Base-by-base conservation (phyloP, 2,113 vertebrate species). In the Pionites leucogaster region DNA sequence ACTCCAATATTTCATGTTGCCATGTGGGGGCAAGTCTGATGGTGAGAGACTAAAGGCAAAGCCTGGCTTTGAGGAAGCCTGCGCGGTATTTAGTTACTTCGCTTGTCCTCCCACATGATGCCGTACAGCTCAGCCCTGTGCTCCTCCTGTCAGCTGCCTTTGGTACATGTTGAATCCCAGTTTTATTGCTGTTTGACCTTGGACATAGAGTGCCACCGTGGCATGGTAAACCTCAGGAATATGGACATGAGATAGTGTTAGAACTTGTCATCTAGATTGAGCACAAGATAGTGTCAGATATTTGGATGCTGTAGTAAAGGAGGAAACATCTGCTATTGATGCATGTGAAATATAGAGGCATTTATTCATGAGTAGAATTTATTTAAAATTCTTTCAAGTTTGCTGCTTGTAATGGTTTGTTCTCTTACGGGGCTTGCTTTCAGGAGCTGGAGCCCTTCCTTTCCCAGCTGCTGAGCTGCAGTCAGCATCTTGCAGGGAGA, bases 121-220 rank as follows among this genome's bases (percentile, higher is more conserved):
- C 37, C 7, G 13, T 49, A 2, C 19, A 78, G 20, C n/a, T 92
- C 72, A 50, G 29, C 11, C 13, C 4, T 0, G 0, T 35, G 13
- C 28, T 74, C 28, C 42, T 76, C 20, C 64, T 17, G 80, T 53
- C 72, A 16, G 16, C n/a, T 75, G 50, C 69, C 50, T 75, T 82
- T 84, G 42, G 33, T 75, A n/a, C 29, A 5, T n/a, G 20, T 39
- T 62, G 75, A 80, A 62, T 82, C 76, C 29, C 63, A 33, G 31
- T 77, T 72, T 47, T n/a, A 35, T 29, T 84, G 41, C 41, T 64
- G 7, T 31, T n/a, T 76, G 42, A 75, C 65, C 29, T 42, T 28
- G 35, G 33, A 42, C 14, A 41, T 6, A 8, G 33, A 8, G 6
- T 28, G 11, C 41, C 67, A 4, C 29, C 28, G 25, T 67, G 52